phyloP scores from a whole-genome alignment of 1,140 invertebrate genomes.

The Achroia grisella region DNA sequence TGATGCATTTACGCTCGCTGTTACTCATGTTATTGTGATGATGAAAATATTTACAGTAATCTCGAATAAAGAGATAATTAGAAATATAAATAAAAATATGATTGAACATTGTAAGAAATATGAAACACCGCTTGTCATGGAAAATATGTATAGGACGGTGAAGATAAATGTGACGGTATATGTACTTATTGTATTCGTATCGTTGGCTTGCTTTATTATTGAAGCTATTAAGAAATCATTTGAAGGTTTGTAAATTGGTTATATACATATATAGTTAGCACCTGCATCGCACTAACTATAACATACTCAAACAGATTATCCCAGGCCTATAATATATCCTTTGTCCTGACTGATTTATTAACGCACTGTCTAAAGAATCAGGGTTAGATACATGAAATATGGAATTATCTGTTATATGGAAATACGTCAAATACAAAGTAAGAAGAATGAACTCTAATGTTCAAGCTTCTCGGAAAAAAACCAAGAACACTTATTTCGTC shows the following conservation, averaged over 20 bases:
- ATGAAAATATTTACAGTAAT: constrained; percentile 51
- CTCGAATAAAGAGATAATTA: constrained; percentile 37
- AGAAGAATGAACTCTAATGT: no score
- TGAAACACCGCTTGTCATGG: constrained; percentile 34
- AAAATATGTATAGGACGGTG: constrained; percentile 44
- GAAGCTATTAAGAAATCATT: constrained; percentile 45
- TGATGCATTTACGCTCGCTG: constrained; percentile 45
- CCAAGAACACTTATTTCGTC: no score
- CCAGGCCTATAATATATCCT: no score
- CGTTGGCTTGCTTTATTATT: constrained; percentile 34
- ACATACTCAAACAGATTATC: no score
- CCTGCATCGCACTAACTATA: no score
- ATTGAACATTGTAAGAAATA: constrained; percentile 34
- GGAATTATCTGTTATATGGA: no score
- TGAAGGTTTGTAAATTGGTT: constrained; percentile 32
- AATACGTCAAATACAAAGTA: no score
- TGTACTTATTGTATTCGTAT: constrained; percentile 37
- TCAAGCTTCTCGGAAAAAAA: no score
- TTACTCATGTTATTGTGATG: constrained; percentile 52
- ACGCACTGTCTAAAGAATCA: no score
- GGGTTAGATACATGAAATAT: no score
- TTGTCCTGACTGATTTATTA: no score
- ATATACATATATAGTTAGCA: no score
- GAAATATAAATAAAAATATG: constrained; percentile 36
- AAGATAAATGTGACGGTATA: constrained; percentile 51